These are phyloP conservation scores for Siniperca scherzeri DNA, from an alignment of 2,797 vertebrate genomes.

Conservation along the genomic window DNA sequence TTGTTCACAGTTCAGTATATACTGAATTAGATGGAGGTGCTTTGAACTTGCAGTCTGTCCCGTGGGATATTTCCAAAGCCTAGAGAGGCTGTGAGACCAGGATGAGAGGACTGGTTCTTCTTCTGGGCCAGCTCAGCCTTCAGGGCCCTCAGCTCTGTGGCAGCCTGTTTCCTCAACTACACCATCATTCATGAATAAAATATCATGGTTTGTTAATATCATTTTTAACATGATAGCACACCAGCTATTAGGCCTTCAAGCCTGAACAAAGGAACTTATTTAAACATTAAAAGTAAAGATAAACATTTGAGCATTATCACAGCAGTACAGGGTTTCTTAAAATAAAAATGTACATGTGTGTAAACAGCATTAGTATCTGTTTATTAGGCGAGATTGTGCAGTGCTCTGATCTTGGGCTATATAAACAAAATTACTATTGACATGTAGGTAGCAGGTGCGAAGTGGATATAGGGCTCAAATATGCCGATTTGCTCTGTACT, in stretches of 20 bases:
- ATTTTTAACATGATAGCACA: not conserved
- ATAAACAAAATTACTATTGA: not conserved
- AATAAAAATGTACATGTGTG: not conserved
- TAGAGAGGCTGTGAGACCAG: conserved; percentile 18
- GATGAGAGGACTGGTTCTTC: conserved; percentile 85
- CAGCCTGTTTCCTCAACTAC: conserved; percentile 92
- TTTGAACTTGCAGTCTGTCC: conserved; percentile 39
- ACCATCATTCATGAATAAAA: conserved; percentile 3
- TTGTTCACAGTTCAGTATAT: not conserved
- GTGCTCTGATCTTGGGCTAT: not conserved
- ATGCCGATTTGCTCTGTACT: not conserved
- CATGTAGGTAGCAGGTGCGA: not conserved
- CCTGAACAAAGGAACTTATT: not conserved
- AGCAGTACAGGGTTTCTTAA: not conserved
- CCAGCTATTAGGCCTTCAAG: not conserved
- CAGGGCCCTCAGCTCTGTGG: conserved; percentile 87
- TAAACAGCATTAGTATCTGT: not conserved
- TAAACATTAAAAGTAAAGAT: not conserved
- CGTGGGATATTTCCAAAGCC: conserved; percentile 34
- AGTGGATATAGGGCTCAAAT: not conserved
- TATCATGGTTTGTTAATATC: not conserved
- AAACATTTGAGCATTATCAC: not conserved
- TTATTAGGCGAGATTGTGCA: not conserved
- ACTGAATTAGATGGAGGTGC: conserved; percentile 37
- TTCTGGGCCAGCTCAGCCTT: conserved; percentile 92